phyloP scores from a whole-genome alignment of 2,113 vertebrate genomes.

The Peromyscus polionotus region DNA sequence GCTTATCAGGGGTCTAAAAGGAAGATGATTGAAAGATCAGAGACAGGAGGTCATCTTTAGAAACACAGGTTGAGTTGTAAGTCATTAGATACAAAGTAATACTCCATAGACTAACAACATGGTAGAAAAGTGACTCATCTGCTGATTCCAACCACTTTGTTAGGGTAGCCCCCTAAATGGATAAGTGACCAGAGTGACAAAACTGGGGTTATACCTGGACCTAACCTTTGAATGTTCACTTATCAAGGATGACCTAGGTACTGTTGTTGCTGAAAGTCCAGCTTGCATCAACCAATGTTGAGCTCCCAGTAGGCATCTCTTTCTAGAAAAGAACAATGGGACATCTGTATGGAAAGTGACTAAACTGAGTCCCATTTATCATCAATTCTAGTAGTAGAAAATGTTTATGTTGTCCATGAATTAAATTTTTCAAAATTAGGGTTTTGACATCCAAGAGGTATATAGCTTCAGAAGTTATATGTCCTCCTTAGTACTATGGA shows the following conservation, averaged over 20 bases:
- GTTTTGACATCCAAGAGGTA: background rate
- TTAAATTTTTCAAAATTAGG: background rate
- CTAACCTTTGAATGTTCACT: background rate
- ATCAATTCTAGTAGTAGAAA: background rate
- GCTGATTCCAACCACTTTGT: background rate
- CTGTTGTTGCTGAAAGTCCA: background rate
- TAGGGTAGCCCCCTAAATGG: background rate
- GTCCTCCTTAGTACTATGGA: background rate
- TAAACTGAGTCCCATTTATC: background rate
- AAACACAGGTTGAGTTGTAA: background rate
- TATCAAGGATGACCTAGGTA: background rate
- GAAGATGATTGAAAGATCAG: background rate
- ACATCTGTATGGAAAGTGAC: background rate
- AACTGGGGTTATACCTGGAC: background rate
- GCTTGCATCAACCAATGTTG: background rate
- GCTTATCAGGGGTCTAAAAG: background rate
- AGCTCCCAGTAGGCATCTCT: background rate
- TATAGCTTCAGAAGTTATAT: background rate
- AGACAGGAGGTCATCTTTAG: background rate
- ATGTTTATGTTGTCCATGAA: background rate
- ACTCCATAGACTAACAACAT: background rate
- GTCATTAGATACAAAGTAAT: background rate
- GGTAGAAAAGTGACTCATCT: background rate
- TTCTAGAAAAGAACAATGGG: background rate
- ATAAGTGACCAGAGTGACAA: background rate